phyloP scores from a whole-genome alignment of 2,113 vertebrate genomes.

The Anguilla japonica region DNA sequence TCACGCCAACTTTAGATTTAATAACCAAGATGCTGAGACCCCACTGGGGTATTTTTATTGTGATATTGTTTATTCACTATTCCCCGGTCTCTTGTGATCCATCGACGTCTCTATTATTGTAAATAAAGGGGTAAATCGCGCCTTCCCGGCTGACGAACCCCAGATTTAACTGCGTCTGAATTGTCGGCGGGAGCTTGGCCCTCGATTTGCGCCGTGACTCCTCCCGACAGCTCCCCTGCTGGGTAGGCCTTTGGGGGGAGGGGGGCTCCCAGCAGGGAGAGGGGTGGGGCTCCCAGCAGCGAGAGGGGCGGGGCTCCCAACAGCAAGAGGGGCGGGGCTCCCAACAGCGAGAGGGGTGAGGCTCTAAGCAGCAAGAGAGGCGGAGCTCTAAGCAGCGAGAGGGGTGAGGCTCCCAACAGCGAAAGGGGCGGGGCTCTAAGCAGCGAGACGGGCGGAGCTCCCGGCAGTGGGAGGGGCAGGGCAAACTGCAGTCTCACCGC shows the following conservation, averaged over 20 bases:
- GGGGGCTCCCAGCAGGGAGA: not conserved
- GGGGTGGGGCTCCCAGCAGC: not conserved
- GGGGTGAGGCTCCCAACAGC: not conserved
- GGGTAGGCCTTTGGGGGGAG: not conserved
- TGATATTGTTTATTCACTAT: constrained; percentile 29
- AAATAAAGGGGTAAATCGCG: constrained; percentile 30
- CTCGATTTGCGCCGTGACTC: not conserved
- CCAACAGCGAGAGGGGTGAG: too few species aligned
- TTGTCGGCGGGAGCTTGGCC: not conserved
- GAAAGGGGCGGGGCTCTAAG: not conserved
- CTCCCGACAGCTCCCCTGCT: not conserved
- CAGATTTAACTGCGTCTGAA: constrained; percentile 28
- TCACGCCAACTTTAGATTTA: constrained; percentile 52
- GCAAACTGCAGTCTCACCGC: not conserved
- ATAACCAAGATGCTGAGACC: constrained; percentile 35
- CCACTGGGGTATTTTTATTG: constrained; percentile 27
- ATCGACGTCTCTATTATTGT: constrained; percentile 33
- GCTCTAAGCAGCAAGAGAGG: too few species aligned
- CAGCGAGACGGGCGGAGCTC: not conserved
- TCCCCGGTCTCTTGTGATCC: constrained; percentile 23
- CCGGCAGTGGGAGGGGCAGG: not conserved
- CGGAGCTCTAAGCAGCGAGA: too few species aligned
- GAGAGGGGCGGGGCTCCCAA: not conserved
- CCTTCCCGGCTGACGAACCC: constrained; percentile 21
- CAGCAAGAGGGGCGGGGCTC: not conserved